A percentile compares a stretch with the other conserved stretches of the same genome.
These are phyloP conservation scores for Campoplex nolae DNA, from an alignment of 2,888 invertebrate genomes.

Conservation along the genomic window DNA sequence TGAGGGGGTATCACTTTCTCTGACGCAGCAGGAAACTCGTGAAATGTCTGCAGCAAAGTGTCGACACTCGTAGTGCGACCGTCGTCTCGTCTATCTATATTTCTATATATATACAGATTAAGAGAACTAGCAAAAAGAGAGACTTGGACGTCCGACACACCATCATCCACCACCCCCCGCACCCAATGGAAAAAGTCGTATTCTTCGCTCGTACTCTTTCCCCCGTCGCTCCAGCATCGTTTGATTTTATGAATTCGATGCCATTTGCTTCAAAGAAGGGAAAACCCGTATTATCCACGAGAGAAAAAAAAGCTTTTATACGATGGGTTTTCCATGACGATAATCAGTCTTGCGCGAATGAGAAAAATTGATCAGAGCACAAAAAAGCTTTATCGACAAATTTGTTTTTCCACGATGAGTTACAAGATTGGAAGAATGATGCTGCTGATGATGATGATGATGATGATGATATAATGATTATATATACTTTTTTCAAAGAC, in stretches of 20 bases:
- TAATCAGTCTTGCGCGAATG: background rate
- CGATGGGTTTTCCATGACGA: background rate
- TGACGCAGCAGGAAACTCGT: constrained; percentile 64
- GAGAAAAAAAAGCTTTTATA: background rate
- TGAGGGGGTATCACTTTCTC: constrained; percentile 51
- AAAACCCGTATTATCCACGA: constrained; percentile 3
- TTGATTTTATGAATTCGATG: constrained; percentile 61
- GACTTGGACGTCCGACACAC: constrained; percentile 11
- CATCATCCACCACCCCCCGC: constrained; percentile 18
- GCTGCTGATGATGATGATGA: too few species aligned
- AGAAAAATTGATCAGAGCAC: background rate
- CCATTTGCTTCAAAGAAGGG: constrained; percentile 1
- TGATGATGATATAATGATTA: too few species aligned
- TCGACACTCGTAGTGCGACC: constrained; percentile 36
- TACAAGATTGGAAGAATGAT: too few species aligned
- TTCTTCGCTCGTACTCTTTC: background rate
- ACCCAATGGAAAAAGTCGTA: constrained; percentile 37
- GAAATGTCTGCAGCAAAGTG: constrained; percentile 59
- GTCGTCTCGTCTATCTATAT: background rate
- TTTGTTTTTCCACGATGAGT: background rate
- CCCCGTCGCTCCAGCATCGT: constrained; percentile 34
- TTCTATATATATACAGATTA: background rate
- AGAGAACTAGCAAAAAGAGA: background rate
- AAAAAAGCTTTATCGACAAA: background rate
- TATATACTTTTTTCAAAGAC: too few species aligned